Conservation (phyloP, 92 coral and sea anemone species). For the Zoanthus solanderi region DNA sequence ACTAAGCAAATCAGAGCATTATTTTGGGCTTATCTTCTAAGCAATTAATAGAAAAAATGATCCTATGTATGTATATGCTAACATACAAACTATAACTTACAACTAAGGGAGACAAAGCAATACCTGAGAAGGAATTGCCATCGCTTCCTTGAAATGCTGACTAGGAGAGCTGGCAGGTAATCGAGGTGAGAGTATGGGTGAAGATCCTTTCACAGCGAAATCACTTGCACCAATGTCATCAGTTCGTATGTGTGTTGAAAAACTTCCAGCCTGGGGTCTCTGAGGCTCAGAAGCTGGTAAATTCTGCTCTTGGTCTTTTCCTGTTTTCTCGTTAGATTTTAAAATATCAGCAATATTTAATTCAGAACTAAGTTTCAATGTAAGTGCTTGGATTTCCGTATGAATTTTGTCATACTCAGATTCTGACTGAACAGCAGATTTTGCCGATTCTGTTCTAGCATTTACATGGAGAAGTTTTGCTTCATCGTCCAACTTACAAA, state of each 20-base stretch:
- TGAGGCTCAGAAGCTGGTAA: neutral
- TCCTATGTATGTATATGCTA: too few species aligned
- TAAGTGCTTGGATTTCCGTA: conserved; percentile 33
- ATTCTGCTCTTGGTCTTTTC: conserved; percentile 13
- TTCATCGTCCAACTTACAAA: neutral
- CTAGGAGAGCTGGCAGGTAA: neutral
- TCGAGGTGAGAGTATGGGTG: conserved; percentile 31
- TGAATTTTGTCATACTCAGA: conserved; percentile 48
- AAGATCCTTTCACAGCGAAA: conserved; percentile 33
- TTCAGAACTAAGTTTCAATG: conserved; percentile 34
- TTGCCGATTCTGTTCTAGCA: conserved; percentile 24
- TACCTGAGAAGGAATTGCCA: conserved; percentile 4
- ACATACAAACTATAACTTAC: too few species aligned
- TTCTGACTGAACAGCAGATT: conserved; percentile 32
- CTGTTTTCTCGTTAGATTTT: neutral
- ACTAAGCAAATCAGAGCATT: too few species aligned
- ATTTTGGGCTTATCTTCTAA: too few species aligned
- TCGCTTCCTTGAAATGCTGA: neutral
- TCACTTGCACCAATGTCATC: conserved; percentile 38
- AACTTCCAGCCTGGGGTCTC: neutral
- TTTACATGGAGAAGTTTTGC: neutral
- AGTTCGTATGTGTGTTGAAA: conserved; percentile 19
- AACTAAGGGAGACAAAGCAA: too few species aligned
- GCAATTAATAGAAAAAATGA: too few species aligned
- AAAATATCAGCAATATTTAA: conserved; percentile 45